Base-by-base conservation (phyloP, 2,113 vertebrate species). In the Progne subis region DNA sequence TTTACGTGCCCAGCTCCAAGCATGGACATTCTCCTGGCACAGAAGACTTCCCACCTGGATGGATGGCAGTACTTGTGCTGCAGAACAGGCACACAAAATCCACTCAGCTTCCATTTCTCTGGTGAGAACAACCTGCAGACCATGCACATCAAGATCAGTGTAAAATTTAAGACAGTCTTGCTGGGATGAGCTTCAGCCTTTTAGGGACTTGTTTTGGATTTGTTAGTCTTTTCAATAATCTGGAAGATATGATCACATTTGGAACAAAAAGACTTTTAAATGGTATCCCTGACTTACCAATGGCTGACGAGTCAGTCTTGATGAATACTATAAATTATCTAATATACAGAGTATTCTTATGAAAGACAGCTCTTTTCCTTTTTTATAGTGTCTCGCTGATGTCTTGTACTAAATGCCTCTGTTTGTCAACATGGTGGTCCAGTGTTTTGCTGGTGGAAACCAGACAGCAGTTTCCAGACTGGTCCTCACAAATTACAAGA, bases 241-340 rank as follows among this genome's bases (percentile, higher is more conserved):
- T 47, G 26, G 26, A 96, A 10, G 39, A 47, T 55, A 79, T 49
- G 32, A 81, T 37, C 21, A 64, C 31, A 24, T 20, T 21, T 56
- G 43, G 60, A 81, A 65, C 0, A 70, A 32, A 86, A 86, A 47
- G 46, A 61, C 9, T 43, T 23, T 12, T 6, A 32, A 46, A 75
- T 0, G 0, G 8, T 72, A 4, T 23, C 67, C 23, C 32, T 71
- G 43, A 67, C 6, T 44, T 46, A 52, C 18, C 4, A 2, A 21
- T 70, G 24, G 19, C 14, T 70, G 5, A 16, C 10, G 6, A 75
- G 5, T 43, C 19, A 55, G 26, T 39, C 29, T 57, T 65, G n/a
- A 47, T 29, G 57, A 92, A 83, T 28, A n/a, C 20, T 49, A 11
- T 37, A 37, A 55, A 32, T 75, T 68, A n/a, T 7, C 39, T 34